Evolutionary conservation across 1,140 invertebrate genomes (phyloP).

Genomic region (Drosophila trapezifrons): DNA sequence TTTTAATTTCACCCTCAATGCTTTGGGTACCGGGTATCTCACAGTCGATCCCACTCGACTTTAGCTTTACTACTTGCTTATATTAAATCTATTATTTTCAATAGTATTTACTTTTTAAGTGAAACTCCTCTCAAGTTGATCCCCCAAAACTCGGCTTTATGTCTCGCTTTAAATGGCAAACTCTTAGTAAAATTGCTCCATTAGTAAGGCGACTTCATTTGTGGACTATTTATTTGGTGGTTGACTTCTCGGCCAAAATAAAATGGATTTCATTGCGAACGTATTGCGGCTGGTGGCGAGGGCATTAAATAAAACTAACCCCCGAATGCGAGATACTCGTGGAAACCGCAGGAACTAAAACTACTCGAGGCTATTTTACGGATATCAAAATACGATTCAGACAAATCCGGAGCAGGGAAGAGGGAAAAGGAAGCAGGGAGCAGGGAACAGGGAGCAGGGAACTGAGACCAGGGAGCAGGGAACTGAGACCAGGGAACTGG

Average conservation of each 20-base stretch:
- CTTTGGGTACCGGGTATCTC: no score
- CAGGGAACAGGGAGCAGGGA: neutral
- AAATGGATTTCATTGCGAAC: constrained; percentile 47
- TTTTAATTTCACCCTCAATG: no score
- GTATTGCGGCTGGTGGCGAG: no score
- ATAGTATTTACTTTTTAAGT: no score
- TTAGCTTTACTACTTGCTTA: no score
- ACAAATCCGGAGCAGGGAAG: constrained; percentile 12
- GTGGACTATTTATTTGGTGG: constrained; percentile 52
- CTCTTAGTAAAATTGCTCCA: constrained; percentile 35
- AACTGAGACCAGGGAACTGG: neutral
- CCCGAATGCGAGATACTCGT: neutral
- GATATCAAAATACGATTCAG: constrained; percentile 70
- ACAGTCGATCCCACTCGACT: no score
- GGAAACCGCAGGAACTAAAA: constrained; percentile 30
- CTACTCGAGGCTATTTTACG: constrained; percentile 68
- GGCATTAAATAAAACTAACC: constrained; percentile 37
- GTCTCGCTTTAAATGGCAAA: neutral
- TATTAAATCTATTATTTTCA: no score
- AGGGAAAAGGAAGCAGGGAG: constrained; percentile 5
- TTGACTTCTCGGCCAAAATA: constrained; percentile 29
- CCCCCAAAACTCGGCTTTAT: no score
- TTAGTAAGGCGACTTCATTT: constrained; percentile 21
- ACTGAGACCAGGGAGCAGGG: neutral
- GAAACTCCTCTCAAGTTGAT: neutral